These are phyloP conservation scores for Papilio glaucus DNA, from an alignment of 1,140 invertebrate genomes.

Conservation along the genomic window DNA sequence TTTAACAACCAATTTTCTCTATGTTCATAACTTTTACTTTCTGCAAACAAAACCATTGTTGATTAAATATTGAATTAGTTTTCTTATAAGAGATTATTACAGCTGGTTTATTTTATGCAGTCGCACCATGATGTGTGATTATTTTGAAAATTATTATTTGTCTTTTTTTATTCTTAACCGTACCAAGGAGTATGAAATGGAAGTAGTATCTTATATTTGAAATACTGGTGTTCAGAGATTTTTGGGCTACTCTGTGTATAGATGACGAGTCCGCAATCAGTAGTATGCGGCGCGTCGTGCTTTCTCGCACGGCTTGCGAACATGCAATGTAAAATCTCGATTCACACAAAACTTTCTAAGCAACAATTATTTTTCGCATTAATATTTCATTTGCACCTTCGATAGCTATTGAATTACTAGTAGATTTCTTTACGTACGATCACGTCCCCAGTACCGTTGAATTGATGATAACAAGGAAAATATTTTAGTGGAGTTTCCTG, in stretches of 20 bases:
- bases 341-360: slow-evolving; percentile 79
- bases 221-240: neutral
- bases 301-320: slow-evolving; percentile 79
- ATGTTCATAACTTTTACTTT: slow-evolving; percentile 70
- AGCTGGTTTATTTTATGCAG: neutral
- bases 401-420: slow-evolving; percentile 58
- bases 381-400: slow-evolving; percentile 76
- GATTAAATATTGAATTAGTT: slow-evolving; percentile 36
- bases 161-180: neutral
- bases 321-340: slow-evolving; percentile 78
- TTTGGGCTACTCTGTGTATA: slow-evolving; percentile 10
- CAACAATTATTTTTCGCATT: slow-evolving; percentile 80
- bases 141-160: neutral
- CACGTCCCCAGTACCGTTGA: slow-evolving; percentile 37
- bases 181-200: neutral
- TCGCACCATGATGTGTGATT: neutral
- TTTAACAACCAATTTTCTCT: slow-evolving; percentile 68
- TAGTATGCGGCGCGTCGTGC: slow-evolving; percentile 56
- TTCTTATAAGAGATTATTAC: slow-evolving; percentile 11
- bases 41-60: slow-evolving; percentile 50
- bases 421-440: slow-evolving; percentile 52
- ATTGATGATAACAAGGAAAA: slow-evolving; percentile 28
- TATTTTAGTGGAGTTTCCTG: neutral
- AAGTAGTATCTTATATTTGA: neutral
- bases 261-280: neutral